Percentiles rank a stretch among this genome's conserved stretches.
Conservation (phyloP, 2,797 vertebrate species). For the Pseudocheirus occidentalis region DNA sequence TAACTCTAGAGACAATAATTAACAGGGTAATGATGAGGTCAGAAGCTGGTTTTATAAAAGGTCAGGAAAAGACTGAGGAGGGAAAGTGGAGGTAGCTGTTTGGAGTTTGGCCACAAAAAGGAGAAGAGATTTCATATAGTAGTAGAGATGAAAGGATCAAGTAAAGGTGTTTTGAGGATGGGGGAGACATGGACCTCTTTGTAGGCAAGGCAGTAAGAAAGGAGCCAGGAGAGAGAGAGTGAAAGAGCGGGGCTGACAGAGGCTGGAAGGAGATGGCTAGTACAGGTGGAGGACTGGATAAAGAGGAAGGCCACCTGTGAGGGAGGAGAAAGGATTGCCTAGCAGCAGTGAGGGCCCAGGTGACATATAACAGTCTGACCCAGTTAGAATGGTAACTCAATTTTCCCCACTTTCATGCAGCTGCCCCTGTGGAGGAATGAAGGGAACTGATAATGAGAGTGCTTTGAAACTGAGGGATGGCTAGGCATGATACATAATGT, state of each 20-base stretch:
- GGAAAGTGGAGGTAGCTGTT: not conserved
- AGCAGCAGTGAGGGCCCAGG: not conserved
- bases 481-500: not conserved
- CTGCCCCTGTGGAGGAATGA: not conserved
- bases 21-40: not conserved
- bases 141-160: not conserved
- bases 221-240: not conserved
- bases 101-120: not conserved
- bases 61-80: not conserved
- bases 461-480: not conserved
- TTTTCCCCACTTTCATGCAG: not conserved
- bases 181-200: not conserved
- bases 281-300: not conserved
- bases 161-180: not conserved
- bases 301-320: too few relatives aligned
- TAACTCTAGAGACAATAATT: not conserved
- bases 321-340: not conserved
- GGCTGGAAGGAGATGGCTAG: not conserved
- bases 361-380: too few relatives aligned
- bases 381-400: not conserved
- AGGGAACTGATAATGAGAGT: not conserved
- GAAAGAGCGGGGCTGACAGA: not conserved
- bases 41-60: not conserved
- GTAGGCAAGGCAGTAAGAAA: not conserved
- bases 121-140: not conserved